phyloP scores from a whole-genome alignment of 2,797 vertebrate genomes.

The Sebastes taczanowskii region DNA sequence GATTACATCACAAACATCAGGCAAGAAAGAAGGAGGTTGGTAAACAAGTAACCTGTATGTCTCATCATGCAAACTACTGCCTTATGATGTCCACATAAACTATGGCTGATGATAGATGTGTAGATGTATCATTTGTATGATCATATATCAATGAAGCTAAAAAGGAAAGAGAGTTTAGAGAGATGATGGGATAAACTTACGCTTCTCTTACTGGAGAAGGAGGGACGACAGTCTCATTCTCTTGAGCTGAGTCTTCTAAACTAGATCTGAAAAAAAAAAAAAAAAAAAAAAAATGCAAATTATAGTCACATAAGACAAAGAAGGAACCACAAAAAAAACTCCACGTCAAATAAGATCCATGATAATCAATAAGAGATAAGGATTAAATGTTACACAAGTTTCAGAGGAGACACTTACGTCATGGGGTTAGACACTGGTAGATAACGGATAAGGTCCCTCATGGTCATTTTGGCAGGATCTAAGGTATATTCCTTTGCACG shows the following conservation, averaged over 20 bases:
- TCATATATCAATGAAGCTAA: not conserved
- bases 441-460: constrained; percentile 97
- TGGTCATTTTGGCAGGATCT: constrained; percentile 97
- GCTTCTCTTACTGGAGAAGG: constrained; percentile 70
- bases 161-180: not conserved
- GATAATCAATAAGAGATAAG: not conserved
- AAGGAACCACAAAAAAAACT: not conserved
- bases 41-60: not conserved
- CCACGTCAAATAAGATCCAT: not conserved
- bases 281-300: not conserved
- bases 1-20: not conserved
- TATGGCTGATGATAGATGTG: not conserved
- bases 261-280: constrained; percentile 79
- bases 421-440: constrained; percentile 94
- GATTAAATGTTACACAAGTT: not conserved
- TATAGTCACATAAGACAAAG: not conserved
- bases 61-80: not conserved
- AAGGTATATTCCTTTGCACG: constrained; percentile 77
- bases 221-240: constrained; percentile 78
- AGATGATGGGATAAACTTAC: constrained; percentile 69
- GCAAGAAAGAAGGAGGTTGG: too few relatives aligned
- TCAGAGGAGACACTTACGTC: constrained; percentile 83
- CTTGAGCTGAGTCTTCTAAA: constrained; percentile 77
- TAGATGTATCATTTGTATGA: not conserved
- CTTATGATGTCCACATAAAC: not conserved